A percentile compares a stretch with the other conserved stretches of the same genome.
Conservation (phyloP, 2,113 vertebrate genomes). For the Pardalotus punctatus region DNA sequence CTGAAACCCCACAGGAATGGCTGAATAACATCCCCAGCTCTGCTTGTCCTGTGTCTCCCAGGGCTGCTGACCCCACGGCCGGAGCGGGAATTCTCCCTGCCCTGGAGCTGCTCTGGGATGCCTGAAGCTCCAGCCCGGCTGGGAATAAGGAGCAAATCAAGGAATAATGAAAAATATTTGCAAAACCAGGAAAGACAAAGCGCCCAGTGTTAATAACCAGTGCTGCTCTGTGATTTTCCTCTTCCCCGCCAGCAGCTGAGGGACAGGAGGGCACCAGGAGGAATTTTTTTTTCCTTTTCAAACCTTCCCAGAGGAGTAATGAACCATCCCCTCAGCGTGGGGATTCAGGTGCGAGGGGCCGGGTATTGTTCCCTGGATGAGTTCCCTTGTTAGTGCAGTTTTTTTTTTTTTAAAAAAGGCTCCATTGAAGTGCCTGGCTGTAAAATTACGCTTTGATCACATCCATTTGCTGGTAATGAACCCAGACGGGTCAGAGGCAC, state of each 20-base stretch:
- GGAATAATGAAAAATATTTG: neutral
- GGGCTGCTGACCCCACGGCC: fast-evolving
- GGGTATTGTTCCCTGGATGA: neutral
- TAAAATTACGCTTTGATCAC: slow-evolving; percentile 48
- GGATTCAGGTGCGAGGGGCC: neutral
- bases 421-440: neutral
- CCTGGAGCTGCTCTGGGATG: neutral
- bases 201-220: neutral
- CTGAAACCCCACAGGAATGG: neutral
- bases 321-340: neutral
- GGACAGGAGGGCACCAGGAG: neutral
- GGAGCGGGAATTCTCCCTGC: fast-evolving
- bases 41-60: neutral
- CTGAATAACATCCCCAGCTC: no score
- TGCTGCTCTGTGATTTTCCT: neutral
- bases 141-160: neutral
- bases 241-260: neutral
- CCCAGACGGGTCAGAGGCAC: slow-evolving; percentile 28
- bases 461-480: neutral
- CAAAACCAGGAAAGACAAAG: neutral
- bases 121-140: neutral
- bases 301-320: neutral
- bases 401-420: neutral
- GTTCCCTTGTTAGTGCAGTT: neutral
- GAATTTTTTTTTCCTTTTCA: neutral